phyloP scores from a whole-genome alignment of 1,140 invertebrate genomes.

The Whitmania pigra region DNA sequence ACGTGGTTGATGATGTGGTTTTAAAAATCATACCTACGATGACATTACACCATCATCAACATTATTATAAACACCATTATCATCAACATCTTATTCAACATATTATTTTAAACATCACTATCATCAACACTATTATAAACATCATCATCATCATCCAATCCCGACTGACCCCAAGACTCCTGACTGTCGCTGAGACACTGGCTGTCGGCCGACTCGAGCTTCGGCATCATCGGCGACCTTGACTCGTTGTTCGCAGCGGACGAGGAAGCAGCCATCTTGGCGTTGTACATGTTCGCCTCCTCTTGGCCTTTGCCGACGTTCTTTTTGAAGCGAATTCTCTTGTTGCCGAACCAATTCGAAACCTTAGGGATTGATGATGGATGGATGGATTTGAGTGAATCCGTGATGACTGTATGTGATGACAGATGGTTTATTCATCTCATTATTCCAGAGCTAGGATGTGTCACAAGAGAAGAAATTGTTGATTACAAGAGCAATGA shows the following conservation, averaged over 20 bases:
- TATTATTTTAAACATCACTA: neutral
- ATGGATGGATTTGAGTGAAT: neutral
- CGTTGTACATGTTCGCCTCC: slow-evolving; percentile 96
- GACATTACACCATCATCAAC: neutral
- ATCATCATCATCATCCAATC: neutral
- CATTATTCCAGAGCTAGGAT: too few relatives aligned
- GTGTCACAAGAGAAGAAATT: too few relatives aligned
- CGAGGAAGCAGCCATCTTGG: slow-evolving; percentile 70
- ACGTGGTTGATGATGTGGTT: neutral
- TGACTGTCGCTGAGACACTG: slow-evolving; percentile 18
- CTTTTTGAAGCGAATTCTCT: slow-evolving; percentile 99
- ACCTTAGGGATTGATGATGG: slow-evolving; percentile 33
- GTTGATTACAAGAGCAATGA: too few relatives aligned
- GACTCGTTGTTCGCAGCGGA: slow-evolving; percentile 50
- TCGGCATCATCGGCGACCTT: slow-evolving; percentile 17
- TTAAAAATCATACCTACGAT: too few relatives aligned
- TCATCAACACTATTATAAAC: neutral
- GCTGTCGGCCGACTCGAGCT: slow-evolving; percentile 19
- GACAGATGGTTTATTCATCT: too few relatives aligned
- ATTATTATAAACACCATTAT: neutral
- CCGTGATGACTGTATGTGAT: neutral
- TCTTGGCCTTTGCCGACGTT: slow-evolving; percentile 99
- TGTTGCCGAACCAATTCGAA: slow-evolving; percentile 93
- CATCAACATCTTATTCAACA: neutral
- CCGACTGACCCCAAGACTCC: neutral